Base-by-base conservation (phyloP, 2,888 invertebrate genomes). In the Agonopterix arenella region DNA sequence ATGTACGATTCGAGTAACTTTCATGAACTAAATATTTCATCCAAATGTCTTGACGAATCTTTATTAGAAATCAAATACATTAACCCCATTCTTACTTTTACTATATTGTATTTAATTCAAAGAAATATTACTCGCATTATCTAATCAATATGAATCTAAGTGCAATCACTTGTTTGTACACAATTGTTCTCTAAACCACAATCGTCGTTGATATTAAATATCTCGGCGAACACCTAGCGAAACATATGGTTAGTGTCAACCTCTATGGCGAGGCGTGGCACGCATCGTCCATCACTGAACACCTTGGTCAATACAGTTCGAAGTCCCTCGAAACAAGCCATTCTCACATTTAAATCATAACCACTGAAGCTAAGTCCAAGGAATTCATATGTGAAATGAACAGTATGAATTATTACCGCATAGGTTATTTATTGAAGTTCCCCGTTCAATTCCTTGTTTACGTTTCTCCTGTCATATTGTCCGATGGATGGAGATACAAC, bases 401-500 rank as follows among this genome's bases (percentile, higher is more conserved):
- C 28, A 7, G 28, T 58, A 70, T 77, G 73, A 81, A 72, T 77
- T 79, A 83, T 79, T 68, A 72, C 66, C 62, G 59, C 61, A 69
- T 57, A 60, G 55, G 65, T 78, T 73, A 82, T 83, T 80, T 82
- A 83, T 82, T 58, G 75, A 60, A 56, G 57, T 66, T 61, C 60
- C 57, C 52, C 52, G 59, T 68, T 64, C 68, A 66, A 75, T 74
- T 73, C 72, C 68, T 65, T 60, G 68, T 74, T 65, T 55, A 57
- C 59, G 67, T 80, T 82, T 80, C 80, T 72, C 82, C 67, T 76
- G 80, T 79, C 69, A 68, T 63, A 66, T 59, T 41, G 52, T 55
- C 59, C 54, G 68, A 66, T 62, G 60, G 60, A 67, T 67, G 52
- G 61, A 49, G 51, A 50, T 52, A 51, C 50, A 58, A 58, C 61